Conservation (phyloP, 2,113 vertebrate species). For the Noturus placidus region DNA sequence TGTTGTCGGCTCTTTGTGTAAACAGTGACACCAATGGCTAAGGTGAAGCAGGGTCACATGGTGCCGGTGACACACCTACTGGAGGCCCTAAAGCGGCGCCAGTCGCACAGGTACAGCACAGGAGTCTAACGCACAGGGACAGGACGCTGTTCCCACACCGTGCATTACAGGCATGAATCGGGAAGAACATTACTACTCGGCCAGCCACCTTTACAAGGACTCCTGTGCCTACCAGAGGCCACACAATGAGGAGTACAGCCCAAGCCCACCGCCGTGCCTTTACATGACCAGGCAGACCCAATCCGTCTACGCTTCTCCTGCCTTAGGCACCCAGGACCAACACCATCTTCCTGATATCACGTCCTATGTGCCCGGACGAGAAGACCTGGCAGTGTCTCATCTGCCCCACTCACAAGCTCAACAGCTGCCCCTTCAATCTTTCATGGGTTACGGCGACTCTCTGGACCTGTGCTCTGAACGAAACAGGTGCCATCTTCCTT, state of each 20-base stretch:
- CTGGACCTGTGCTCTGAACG: conserved; percentile 74
- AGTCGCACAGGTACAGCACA: conserved; percentile 63
- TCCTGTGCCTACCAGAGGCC: conserved; percentile 86
- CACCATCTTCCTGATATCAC: conserved; percentile 80
- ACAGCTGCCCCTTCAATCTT: conserved; percentile 73
- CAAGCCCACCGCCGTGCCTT: conserved; percentile 88
- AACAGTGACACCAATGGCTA: conserved; percentile 71
- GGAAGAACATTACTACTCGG: conserved; percentile 86
- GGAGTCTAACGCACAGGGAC: conserved; percentile 54
- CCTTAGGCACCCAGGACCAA: conserved; percentile 79
- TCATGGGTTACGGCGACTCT: conserved; percentile 76
- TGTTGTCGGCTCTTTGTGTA: conserved; percentile 60
- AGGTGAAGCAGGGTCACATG: conserved; percentile 73
- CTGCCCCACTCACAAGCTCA: conserved; percentile 75
- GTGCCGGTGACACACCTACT: conserved; percentile 73
- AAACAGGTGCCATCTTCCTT: conserved; percentile 81
- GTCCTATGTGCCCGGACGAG: conserved; percentile 82
- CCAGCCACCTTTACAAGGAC: conserved; percentile 89
- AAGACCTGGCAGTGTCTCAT: conserved; percentile 80
- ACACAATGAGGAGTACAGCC: conserved; percentile 81
- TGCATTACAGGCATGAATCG: conserved; percentile 82
- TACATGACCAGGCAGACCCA: conserved; percentile 88
- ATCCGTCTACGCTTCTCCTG: conserved; percentile 69
- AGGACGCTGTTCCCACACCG: conserved; percentile 56
- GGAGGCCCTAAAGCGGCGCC: conserved; percentile 64